A percentile compares a stretch with the other conserved stretches of the same genome.
Evolutionary conservation across 1,140 invertebrate species (phyloP).

Genomic region (Trissolcus basalis): DNA sequence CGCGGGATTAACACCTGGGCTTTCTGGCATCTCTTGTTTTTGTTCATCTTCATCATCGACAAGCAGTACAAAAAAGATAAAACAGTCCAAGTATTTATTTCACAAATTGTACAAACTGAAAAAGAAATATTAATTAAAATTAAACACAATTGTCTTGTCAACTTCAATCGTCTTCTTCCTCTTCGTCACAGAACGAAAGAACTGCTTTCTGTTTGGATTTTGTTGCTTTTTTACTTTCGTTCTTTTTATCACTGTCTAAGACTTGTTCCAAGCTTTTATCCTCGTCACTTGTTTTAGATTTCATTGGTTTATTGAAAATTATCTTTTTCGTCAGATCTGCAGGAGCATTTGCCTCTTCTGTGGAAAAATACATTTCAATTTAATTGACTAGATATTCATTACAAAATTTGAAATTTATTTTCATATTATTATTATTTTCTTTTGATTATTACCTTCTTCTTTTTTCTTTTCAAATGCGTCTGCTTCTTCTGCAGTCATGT

Average conservation of each 20-base stretch:
- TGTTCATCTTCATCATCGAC: no score
- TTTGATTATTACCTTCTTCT: slow-evolving; percentile 76
- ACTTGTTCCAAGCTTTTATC: slow-evolving; percentile 25
- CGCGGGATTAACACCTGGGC: no score
- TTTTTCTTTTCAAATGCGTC: slow-evolving; percentile 73
- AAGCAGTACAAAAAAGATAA: no score
- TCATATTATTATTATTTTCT: no score
- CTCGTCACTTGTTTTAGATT: slow-evolving; percentile 23
- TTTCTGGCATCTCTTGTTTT: no score
- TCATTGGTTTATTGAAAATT: slow-evolving; percentile 75
- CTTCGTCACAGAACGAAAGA: slow-evolving; percentile 76
- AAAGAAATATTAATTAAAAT: no score
- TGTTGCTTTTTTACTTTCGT: slow-evolving; percentile 66
- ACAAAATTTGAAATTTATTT: no score
- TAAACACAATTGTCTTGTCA: slow-evolving; percentile 8
- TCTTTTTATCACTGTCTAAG: neutral
- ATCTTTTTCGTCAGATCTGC: slow-evolving; percentile 77
- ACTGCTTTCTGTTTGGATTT: slow-evolving; percentile 71
- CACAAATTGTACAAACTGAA: no score
- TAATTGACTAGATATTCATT: no score
- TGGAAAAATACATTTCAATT: slow-evolving; percentile 27
- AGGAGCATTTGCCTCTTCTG: slow-evolving; percentile 76
- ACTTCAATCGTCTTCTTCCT: slow-evolving; percentile 67
- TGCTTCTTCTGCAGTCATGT: slow-evolving; percentile 88
- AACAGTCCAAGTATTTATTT: no score